A percentile compares a stretch with the other conserved stretches of the same genome.
phyloP scores from a whole-genome alignment of 2,797 vertebrate genomes.

The Pseudochromis fuscus region DNA sequence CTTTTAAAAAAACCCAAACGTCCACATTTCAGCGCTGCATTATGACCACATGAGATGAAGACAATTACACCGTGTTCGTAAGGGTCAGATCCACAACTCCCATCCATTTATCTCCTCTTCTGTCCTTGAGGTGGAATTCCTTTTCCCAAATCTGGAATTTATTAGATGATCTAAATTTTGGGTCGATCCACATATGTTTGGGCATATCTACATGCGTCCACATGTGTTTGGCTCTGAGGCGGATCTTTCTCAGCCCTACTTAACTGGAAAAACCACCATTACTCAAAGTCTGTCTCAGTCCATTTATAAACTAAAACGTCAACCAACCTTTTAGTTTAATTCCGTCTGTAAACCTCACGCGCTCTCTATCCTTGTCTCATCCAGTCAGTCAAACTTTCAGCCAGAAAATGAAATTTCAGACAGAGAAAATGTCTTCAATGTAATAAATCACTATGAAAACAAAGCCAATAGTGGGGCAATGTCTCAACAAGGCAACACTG shows the following conservation, averaged over 20 bases:
- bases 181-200: conserved; percentile 56
- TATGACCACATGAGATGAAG: conserved; percentile 63
- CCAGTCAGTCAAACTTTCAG: conserved; percentile 56
- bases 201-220: conserved; percentile 52
- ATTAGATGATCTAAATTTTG: conserved; percentile 58
- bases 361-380: conserved; percentile 47
- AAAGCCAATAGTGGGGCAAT: conserved; percentile 52
- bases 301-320: conserved; percentile 65
- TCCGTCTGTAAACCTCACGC: conserved; percentile 52
- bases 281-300: conserved; percentile 64
- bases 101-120: conserved; percentile 43
- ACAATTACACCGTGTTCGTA: conserved; percentile 57
- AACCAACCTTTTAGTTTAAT: conserved; percentile 64
- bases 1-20: conserved; percentile 59
- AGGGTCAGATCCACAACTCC: conserved; percentile 39
- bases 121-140: conserved; percentile 57
- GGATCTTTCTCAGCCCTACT: conserved; percentile 49
- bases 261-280: conserved; percentile 61
- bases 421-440: conserved; percentile 48
- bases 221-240: conserved; percentile 64
- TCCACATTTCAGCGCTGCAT: conserved; percentile 50
- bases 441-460: conserved; percentile 68
- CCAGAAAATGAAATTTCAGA: conserved; percentile 57
- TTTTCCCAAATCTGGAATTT: conserved; percentile 65
- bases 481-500: conserved; percentile 59